Conservation (phyloP, 2,888 invertebrate species). For the Crepidodera aurea region DNA sequence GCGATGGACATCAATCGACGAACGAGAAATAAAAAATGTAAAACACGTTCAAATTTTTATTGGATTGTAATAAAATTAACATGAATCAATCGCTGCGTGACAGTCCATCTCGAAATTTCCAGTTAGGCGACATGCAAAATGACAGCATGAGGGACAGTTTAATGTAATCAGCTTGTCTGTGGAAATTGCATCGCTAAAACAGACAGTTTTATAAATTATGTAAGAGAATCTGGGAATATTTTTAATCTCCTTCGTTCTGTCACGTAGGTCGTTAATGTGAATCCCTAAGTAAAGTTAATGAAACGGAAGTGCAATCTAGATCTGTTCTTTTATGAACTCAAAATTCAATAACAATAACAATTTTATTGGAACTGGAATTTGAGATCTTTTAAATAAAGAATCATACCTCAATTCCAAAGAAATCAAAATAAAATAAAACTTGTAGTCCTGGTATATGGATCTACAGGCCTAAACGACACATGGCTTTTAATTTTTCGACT, state of each 20-base stretch:
- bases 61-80: conserved; percentile 14
- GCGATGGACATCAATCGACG: too few species aligned
- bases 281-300: background rate
- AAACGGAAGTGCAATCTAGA: too few species aligned
- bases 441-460: too few species aligned
- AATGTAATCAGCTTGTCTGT: conserved; percentile 16
- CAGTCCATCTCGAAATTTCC: conserved; percentile 12
- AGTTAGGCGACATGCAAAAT: background rate
- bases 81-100: conserved; percentile 13
- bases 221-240: conserved; percentile 6
- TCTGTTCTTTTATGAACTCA: too few species aligned
- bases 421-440: too few species aligned
- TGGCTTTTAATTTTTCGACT: too few species aligned
- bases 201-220: background rate
- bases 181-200: conserved; percentile 7
- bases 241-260: background rate
- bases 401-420: too few species aligned
- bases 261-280: conserved; percentile 7
- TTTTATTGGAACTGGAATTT: too few species aligned
- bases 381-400: too few species aligned
- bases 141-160: conserved; percentile 18
- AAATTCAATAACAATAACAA: too few species aligned
- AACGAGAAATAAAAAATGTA: conserved; percentile 3
- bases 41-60: conserved; percentile 6
- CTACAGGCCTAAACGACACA: too few species aligned